phyloP scores from a whole-genome alignment of 1,140 invertebrate species.

The Copidosoma floridanum region DNA sequence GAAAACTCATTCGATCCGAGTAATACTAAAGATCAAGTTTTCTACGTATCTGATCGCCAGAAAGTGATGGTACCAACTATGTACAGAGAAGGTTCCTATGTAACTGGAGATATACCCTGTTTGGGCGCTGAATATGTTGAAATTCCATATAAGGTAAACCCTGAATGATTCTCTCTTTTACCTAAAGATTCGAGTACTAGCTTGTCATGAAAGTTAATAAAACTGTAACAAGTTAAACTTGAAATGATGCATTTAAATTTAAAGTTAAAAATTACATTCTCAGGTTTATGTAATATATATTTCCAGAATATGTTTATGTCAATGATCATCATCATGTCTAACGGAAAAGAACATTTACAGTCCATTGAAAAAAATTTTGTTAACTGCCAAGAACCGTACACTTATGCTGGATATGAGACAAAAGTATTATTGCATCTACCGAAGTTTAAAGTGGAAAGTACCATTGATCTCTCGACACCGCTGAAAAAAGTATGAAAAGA shows the following conservation, averaged over 20 bases:
- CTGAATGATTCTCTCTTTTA: neutral
- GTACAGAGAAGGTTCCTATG: conserved; percentile 56
- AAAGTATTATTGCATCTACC: conserved; percentile 37
- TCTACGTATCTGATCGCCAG: conserved; percentile 52
- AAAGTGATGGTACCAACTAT: conserved; percentile 60
- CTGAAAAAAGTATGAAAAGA: conserved; percentile 43
- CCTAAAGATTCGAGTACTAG: neutral
- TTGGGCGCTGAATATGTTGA: conserved; percentile 58
- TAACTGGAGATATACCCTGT: conserved; percentile 53
- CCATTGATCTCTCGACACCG: conserved; percentile 41
- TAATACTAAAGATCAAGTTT: conserved; percentile 56
- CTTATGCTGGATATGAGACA: conserved; percentile 18
- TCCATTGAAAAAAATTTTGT: conserved; percentile 50
- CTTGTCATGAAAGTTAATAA: neutral
- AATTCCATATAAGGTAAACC: conserved; percentile 57
- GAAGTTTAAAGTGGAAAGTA: conserved; percentile 50
- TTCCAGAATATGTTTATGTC: conserved; percentile 54
- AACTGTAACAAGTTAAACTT: too few species aligned
- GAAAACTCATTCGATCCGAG: conserved; percentile 58
- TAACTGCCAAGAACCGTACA: conserved; percentile 31
- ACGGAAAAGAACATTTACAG: conserved; percentile 53
- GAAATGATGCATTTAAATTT: too few species aligned
- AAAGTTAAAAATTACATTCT: too few species aligned
- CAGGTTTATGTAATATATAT: conserved; percentile 1
- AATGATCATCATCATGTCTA: conserved; percentile 63